Evolutionary conservation across 2,113 vertebrate genomes (phyloP), one percentile per base, ranked within the genome.

Genomic region (Oriolus oriolus): DNA sequence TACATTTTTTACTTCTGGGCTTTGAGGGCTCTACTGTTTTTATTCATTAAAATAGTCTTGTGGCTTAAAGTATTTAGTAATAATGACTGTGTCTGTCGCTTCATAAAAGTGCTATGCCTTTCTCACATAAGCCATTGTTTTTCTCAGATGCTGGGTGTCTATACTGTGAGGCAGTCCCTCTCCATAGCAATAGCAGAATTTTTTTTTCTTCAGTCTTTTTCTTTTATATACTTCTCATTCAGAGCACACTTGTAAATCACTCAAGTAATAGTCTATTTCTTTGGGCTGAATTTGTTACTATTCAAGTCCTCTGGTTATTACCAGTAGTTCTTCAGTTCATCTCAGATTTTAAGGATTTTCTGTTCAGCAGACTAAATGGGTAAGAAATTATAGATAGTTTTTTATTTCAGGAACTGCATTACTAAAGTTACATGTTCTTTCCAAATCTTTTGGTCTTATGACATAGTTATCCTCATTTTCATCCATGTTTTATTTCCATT

Each of bases 291-390:
- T 94, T 93, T 89, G 41, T 89, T 92, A 61, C 70, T 93, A 73
- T 96, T 95, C 61, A 87, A 63, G 81, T 94, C 16, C 30, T 94
- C 45, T 91, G n/a, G 45, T 82, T 96, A 76, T 95, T 96, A 93
- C 77, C 53, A 85, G 76, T 30, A 92, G 37, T 87, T 90, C 70
- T 96, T 70, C 54, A 66, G 71, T 81, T 96, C 81, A 39, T 76
- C 78, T 87, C 53, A 57, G 45, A 73, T 76, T 73, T 89, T 85
- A 91, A 89, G 81, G 23, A 78, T 95, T 95, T 94, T 94, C 70
- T 91, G 31, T 60, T 96, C 82, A 50, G 41, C 50, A 84, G 73
- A 44, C 56, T 31, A 79, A 95, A 83, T 79, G n/a, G 89, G 37
- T 16, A 79, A 93, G 87, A 95, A 93, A 95, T 91, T 79, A 89